A percentile compares a stretch with the other conserved stretches of the same genome.
phyloP scores from a whole-genome alignment of 2,888 invertebrate genomes.

The Eustalomyia histrio region DNA sequence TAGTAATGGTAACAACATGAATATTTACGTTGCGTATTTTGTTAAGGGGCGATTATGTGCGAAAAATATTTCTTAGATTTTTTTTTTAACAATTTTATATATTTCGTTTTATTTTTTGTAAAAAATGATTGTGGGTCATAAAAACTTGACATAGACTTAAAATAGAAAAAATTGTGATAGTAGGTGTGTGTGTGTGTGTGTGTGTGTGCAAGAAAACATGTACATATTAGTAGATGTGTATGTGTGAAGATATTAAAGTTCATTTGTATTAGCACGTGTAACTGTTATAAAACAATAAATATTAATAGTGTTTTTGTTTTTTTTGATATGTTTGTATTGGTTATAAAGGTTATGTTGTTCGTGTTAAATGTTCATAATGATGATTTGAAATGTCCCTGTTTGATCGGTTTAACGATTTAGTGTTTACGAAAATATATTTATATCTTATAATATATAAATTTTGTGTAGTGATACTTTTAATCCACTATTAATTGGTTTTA shows the following conservation, averaged over 20 bases:
- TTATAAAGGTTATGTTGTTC: not conserved
- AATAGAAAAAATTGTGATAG: conserved; percentile 16
- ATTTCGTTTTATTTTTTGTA: too few relatives aligned
- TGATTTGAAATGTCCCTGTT: conserved; percentile 26
- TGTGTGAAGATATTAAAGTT: not conserved
- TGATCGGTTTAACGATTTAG: not conserved
- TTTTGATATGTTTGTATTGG: not conserved
- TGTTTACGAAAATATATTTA: not conserved
- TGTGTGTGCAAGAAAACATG: not conserved
- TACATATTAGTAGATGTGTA: too few relatives aligned
- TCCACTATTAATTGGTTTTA: not conserved
- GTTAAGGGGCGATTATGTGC: conserved; percentile 6
- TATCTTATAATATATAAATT: conserved; percentile 17
- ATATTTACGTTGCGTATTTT: conserved; percentile 33
- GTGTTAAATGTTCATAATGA: conserved; percentile 23
- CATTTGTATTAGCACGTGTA: not conserved
- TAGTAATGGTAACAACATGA: conserved; percentile 34
- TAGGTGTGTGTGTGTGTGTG: not conserved
- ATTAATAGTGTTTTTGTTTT: not conserved
- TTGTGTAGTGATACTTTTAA: not conserved
- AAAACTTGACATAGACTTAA: conserved; percentile 31
- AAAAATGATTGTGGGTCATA: conserved; percentile 39
- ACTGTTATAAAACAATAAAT: not conserved
- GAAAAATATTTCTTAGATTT: conserved; percentile 29
- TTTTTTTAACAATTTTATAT: conserved; percentile 30